phyloP scores from a whole-genome alignment of 2,797 vertebrate species.

The Eospalax fontanierii region DNA sequence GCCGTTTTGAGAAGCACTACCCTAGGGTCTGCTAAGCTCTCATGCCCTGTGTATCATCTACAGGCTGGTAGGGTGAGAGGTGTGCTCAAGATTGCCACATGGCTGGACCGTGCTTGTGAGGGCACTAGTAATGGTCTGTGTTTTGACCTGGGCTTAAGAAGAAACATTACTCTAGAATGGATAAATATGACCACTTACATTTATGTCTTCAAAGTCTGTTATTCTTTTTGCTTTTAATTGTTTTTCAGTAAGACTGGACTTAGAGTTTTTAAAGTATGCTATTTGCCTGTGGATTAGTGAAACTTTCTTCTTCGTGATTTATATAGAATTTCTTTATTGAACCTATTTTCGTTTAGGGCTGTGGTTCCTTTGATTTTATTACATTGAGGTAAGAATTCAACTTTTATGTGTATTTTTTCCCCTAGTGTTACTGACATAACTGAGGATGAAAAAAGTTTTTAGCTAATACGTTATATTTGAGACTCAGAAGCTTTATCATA shows the following conservation, averaged over 20 bases:
- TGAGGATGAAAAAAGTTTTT: conserved; percentile 48
- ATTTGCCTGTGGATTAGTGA: not conserved
- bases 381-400: conserved; percentile 27
- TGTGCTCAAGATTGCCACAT: not conserved
- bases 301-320: not conserved
- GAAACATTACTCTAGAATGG: not conserved
- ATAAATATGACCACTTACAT: conserved; percentile 24
- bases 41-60: not conserved
- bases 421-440: not conserved
- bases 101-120: not conserved
- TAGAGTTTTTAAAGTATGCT: too few relatives aligned
- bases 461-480: conserved; percentile 58
- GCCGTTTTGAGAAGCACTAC: conserved; percentile 14
- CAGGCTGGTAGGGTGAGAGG: not conserved
- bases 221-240: not conserved
- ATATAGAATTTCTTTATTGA: not conserved
- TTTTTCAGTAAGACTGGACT: too few relatives aligned
- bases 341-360: not conserved
- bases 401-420: not conserved
- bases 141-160: not conserved
- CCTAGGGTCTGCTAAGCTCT: not conserved
- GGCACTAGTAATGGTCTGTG: not conserved
- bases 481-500: conserved; percentile 13
- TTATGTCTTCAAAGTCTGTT: conserved; percentile 32
- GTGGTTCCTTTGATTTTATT: conserved; percentile 30